phyloP scores from a whole-genome alignment of 2,797 vertebrate genomes.

The Dallia pectoralis region DNA sequence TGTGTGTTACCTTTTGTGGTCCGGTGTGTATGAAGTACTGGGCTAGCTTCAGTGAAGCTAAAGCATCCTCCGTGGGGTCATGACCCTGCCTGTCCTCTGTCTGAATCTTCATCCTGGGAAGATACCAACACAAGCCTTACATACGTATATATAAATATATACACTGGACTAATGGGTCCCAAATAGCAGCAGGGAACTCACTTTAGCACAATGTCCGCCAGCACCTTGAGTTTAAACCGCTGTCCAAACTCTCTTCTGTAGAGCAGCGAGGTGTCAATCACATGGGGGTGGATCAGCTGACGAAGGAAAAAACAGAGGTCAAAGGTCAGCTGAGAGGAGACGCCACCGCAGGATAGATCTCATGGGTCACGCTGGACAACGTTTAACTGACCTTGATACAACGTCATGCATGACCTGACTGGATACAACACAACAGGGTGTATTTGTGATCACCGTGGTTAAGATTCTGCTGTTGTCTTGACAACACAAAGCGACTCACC shows the following conservation, averaged over 20 bases:
- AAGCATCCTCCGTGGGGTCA: slow-evolving; percentile 84
- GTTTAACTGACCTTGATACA: neutral
- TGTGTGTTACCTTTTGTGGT: slow-evolving; percentile 75
- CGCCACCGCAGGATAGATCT: neutral
- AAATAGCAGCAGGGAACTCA: slow-evolving; percentile 59
- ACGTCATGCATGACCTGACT: neutral
- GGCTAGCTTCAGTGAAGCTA: slow-evolving; percentile 81
- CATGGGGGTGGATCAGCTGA: slow-evolving; percentile 85
- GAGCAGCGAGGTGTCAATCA: slow-evolving; percentile 89
- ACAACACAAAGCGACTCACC: slow-evolving; percentile 62
- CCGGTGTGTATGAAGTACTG: slow-evolving; percentile 86
- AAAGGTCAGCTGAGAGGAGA: neutral
- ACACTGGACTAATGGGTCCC: neutral
- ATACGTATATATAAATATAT: too few relatives aligned
- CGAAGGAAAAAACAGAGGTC: slow-evolving; percentile 24
- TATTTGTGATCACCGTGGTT: too few relatives aligned
- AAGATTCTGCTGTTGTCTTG: neutral
- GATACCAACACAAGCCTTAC: neutral
- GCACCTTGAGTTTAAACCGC: slow-evolving; percentile 85
- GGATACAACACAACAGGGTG: neutral
- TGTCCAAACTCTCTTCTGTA: slow-evolving; percentile 75
- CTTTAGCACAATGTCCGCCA: slow-evolving; percentile 82
- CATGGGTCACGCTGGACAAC: neutral
- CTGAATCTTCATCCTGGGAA: slow-evolving; percentile 83
- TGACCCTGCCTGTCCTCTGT: slow-evolving; percentile 73